Base-by-base conservation (phyloP, 1,140 invertebrate species). In the Copidosoma floridanum region DNA sequence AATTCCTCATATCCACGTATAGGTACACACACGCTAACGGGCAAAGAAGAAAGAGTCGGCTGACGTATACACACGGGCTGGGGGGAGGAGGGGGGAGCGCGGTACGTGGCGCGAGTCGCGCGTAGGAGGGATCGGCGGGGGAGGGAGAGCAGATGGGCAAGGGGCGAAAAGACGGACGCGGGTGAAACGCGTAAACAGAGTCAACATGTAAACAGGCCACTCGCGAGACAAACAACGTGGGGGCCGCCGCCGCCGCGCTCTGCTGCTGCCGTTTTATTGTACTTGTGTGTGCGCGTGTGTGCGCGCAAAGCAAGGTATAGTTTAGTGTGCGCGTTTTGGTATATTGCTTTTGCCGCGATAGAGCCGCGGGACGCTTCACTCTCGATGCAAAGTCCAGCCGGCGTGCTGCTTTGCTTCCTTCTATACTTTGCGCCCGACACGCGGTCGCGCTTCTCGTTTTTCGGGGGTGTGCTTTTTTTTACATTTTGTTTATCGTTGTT, bases 161-260 rank as follows among this genome's bases (percentile, higher is more conserved):
- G 29, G 6, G 29, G 29, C 29, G 29, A 6, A 12, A 32, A 12
- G 6, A 8, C 29, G 29, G 29, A 12, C 29, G 29, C 29, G 57
- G 64, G 67, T 70, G 66, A 78, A 79, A 76, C 74, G 77, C 75
- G 76, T 80, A 80, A 80, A 80, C 78, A 80, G 74, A 80, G 77
- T 79, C 78, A 79, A 80, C 78, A 80, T 80, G 77, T 80, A 80
- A 80, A 80, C 78, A 79, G 78, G 78, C 77, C 77, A 79, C 76
- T 80, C 77, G 77, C 73, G 77, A 79, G 76, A 80, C 77, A 80
- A 80, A 79, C 77, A 80, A 79, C 78, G 77, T 78, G 75, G 77
- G 72, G 77, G 73, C 77, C 77, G 75, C 70, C 47, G 58, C 21
- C 26, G 35, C 37, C 46, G 59, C 16, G 32, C 35, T 18, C 44